These are phyloP conservation scores for Esox niger DNA, from an alignment of 2,113 vertebrate species.

Conservation along the genomic window DNA sequence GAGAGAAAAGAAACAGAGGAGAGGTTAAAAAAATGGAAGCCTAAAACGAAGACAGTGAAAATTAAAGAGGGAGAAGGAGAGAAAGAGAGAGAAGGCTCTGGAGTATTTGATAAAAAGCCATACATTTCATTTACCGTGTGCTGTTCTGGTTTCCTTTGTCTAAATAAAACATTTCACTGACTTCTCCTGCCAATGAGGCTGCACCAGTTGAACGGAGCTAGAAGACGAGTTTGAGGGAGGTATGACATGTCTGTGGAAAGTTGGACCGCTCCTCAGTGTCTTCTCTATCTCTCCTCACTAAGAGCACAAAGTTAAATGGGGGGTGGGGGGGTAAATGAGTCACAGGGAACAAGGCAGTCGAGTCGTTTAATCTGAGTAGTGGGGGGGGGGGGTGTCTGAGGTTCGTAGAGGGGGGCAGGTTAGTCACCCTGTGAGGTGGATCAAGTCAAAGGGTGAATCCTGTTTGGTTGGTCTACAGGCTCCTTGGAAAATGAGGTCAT, in stretches of 20 bases:
- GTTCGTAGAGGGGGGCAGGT: no score
- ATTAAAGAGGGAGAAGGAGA: conserved; percentile 4
- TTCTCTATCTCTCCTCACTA: background rate
- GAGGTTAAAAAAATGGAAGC: conserved; percentile 38
- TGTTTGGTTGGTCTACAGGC: background rate
- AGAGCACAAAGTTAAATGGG: conserved; percentile 12
- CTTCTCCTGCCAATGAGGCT: background rate
- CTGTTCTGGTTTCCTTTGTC: background rate
- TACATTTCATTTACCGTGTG: background rate
- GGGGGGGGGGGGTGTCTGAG: no score
- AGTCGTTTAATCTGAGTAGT: no score
- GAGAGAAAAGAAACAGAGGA: conserved; percentile 4
- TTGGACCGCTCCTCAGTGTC: conserved; percentile 54
- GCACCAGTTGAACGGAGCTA: background rate
- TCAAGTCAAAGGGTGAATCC: no score
- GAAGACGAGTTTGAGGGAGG: no score
- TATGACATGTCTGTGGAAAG: conserved; percentile 68
- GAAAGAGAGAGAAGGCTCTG: conserved; percentile 19
- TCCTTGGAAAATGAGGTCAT: conserved; percentile 8
- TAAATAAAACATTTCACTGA: background rate
- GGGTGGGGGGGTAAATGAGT: background rate
- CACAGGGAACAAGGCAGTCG: no score
- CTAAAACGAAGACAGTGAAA: conserved; percentile 31
- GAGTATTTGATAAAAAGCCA: background rate
- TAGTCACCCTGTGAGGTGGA: no score